Evolutionary conservation across 2,113 vertebrate genomes (phyloP).

Genomic region (Neotragus moschatus): DNA sequence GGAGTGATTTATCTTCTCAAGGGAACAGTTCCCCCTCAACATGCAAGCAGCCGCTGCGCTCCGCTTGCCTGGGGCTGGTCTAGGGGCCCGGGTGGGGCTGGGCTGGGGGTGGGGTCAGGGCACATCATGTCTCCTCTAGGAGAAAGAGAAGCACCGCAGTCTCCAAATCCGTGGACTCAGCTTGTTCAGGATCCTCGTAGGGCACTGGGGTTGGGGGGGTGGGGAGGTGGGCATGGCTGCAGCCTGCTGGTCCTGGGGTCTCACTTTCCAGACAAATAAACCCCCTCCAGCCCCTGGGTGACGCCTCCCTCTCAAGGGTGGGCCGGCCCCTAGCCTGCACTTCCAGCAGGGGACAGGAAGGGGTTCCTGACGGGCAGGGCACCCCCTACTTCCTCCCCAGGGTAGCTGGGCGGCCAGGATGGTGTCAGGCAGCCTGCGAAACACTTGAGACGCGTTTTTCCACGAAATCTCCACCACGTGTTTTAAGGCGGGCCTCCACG

Average conservation of each 20-base stretch:
- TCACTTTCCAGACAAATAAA: background rate
- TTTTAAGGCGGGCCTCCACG: rapidly evolving
- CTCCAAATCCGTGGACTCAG: background rate
- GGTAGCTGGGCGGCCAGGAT: rapidly evolving
- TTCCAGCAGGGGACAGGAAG: background rate
- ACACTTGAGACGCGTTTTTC: rapidly evolving
- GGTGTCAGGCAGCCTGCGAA: rapidly evolving
- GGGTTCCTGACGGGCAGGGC: too few relatives aligned
- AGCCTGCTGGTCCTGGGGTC: background rate
- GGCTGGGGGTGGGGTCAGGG: background rate
- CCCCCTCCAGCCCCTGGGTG: rapidly evolving
- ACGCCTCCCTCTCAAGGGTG: rapidly evolving
- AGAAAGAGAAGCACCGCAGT: rapidly evolving
- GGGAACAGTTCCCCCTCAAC: rapidly evolving
- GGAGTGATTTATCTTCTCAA: background rate
- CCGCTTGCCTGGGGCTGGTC: rapidly evolving
- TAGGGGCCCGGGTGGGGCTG: rapidly evolving
- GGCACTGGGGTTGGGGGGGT: rapidly evolving
- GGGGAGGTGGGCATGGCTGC: background rate
- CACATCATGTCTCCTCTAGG: background rate
- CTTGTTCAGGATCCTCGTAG: rapidly evolving
- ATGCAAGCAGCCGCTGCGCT: rapidly evolving
- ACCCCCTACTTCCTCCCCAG: background rate
- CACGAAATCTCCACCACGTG: rapidly evolving
- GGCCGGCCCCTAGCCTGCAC: background rate